These are phyloP conservation scores for Rhombomys opimus DNA, from an alignment of 2,113 vertebrate genomes.

Conservation along the genomic window DNA sequence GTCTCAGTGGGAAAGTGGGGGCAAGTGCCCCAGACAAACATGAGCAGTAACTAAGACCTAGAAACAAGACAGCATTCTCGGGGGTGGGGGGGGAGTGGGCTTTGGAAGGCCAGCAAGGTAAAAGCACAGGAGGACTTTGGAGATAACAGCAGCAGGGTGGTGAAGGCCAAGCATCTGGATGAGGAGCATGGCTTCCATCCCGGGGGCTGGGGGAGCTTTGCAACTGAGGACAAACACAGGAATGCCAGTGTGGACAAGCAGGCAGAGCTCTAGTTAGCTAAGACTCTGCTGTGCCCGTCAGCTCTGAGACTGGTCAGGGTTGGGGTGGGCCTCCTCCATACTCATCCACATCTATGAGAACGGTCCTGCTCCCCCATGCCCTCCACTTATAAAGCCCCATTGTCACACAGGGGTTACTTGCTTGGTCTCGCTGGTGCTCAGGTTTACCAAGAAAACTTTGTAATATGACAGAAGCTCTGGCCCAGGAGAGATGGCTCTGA, in stretches of 20 bases:
- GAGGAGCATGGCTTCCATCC: not conserved
- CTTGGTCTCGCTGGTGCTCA: not conserved
- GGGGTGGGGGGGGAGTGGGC: not conserved
- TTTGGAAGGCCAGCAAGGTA: not conserved
- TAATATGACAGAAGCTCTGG: not conserved
- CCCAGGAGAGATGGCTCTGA: not conserved
- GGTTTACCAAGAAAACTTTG: not conserved
- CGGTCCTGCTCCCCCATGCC: not conserved
- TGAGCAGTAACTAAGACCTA: not conserved
- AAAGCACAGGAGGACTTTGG: not conserved
- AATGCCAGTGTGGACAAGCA: not conserved
- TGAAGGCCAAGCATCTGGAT: not conserved
- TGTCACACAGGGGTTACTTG: not conserved
- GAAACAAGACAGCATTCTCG: accelerated
- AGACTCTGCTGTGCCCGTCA: not conserved
- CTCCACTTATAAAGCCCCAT: not conserved
- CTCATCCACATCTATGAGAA: not conserved
- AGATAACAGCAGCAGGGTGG: not conserved
- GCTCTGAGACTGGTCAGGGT: not conserved
- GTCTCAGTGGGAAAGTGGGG: not conserved
- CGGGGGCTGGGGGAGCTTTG: not conserved
- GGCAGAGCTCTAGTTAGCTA: not conserved
- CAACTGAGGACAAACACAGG: not conserved
- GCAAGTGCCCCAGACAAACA: not conserved
- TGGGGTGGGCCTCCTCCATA: not conserved